Evolutionary conservation across 2,888 invertebrate species (phyloP), one percentile per base, ranked within the genome.

Genomic region (Dusona sp.): DNA sequence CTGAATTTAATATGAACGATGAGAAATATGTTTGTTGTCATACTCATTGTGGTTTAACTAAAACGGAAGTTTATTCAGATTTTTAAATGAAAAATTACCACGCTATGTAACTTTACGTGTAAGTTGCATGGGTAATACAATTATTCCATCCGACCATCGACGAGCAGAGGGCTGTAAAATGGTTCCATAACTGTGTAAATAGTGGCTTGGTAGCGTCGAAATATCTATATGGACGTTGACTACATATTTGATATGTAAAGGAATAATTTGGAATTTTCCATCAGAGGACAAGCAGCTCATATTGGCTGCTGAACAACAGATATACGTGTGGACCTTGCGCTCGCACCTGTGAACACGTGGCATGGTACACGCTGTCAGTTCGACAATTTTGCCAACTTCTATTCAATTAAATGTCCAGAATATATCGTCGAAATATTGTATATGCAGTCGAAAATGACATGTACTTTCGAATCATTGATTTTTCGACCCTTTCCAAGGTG

Each of bases 251-350:
- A 33, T n/a, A 51, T n/a, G 7, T n/a, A n/a, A 51, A 7, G 51
- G 51, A n/a, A 51, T 7, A 51, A 51, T 51, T n/a, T 51, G 2
- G n/a, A n/a, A 51, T n/a, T 51, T 48, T n/a, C n/a, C n/a, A 51
- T 51, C n/a, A 51, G 51, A 51, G n/a, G n/a, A 51, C n/a, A 51
- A n/a, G n/a, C 51, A n/a, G 51, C n/a, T 22, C n/a, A n/a, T 42
- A 42, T 42, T 8, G 51, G 9, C n/a, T 22, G 51, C 2, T 16
- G 51, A 51, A 51, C 8, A 51, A 51, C 7, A n/a, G n/a, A 0
- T 8, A n/a, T 8, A 8, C n/a, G 51, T 51, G 8, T 6, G 51
- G n/a, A 51, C 19, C n/a, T n/a, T n/a, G 48, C 48, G n/a, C 7
- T 19, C 4, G 51, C 51, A 51, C n/a, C 19, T 19, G 51, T 51